These are phyloP conservation scores for Listronotus oregonensis DNA, from an alignment of 1,140 invertebrate genomes.

Conservation along the genomic window DNA sequence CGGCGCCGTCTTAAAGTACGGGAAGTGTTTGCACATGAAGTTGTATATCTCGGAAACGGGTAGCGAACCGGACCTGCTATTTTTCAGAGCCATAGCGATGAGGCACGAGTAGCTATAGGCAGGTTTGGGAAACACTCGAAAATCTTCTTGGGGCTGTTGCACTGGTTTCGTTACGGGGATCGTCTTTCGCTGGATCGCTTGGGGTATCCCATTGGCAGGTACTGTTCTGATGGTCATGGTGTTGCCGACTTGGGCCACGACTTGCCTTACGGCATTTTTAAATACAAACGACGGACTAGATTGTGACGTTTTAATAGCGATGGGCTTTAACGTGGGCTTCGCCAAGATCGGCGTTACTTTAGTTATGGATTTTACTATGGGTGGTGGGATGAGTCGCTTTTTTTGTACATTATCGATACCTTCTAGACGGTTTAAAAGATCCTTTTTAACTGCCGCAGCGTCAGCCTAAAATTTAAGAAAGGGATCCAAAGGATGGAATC, in stretches of 20 bases:
- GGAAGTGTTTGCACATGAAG: conserved; percentile 98
- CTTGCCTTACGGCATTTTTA: conserved; percentile 37
- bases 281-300: conserved; percentile 20
- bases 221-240: conserved; percentile 46
- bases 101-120: conserved; percentile 94
- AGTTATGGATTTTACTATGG: conserved; percentile 51
- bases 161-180: background rate
- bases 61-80: conserved; percentile 89
- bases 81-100: conserved; percentile 96
- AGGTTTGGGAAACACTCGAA: conserved; percentile 89
- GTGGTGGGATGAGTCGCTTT: conserved; percentile 45
- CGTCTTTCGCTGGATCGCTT: conserved; percentile 42
- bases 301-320: conserved; percentile 22
- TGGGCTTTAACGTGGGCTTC: conserved; percentile 45
- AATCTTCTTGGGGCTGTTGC: conserved; percentile 57
- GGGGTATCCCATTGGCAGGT: conserved; percentile 14
- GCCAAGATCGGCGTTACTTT: conserved; percentile 52
- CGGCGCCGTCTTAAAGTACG: conserved; percentile 96
- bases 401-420: conserved; percentile 55
- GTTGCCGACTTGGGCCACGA: conserved; percentile 48
- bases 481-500: no score
- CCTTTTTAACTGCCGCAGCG: conserved; percentile 47
- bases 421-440: conserved; percentile 51
- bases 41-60: conserved; percentile 98
- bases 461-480: conserved; percentile 30